These are phyloP conservation scores for Rhagoletis pomonella DNA, from an alignment of 1,140 invertebrate genomes.

Conservation along the genomic window DNA sequence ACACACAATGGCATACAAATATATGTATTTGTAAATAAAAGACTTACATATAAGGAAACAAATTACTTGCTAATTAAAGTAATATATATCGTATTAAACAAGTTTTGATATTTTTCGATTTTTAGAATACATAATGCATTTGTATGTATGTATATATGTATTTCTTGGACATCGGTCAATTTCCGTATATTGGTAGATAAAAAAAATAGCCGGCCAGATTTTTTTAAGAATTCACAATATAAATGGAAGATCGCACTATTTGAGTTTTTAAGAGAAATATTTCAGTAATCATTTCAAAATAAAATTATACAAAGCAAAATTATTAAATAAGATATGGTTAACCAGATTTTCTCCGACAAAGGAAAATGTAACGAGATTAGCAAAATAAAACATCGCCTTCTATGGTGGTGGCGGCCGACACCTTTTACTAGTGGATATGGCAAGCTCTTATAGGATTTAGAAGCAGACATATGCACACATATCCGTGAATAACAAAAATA, in stretches of 20 bases:
- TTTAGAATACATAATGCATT: not conserved
- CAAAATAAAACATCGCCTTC: not conserved
- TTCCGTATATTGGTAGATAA: not conserved
- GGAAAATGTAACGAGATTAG: not conserved
- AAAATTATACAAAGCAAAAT: too few species aligned
- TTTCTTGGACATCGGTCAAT: not conserved
- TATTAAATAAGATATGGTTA: not conserved
- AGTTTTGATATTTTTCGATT: not conserved
- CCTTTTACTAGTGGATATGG: slow-evolving; percentile 4
- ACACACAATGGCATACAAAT: not conserved
- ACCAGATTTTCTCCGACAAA: slow-evolving; percentile 4
- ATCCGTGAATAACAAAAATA: not conserved
- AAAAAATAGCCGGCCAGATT: not conserved
- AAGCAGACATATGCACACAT: not conserved
- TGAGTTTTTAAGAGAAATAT: too few species aligned
- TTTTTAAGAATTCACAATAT: too few species aligned
- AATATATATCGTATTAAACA: not conserved
- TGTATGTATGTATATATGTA: not conserved
- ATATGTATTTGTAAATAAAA: not conserved
- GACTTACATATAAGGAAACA: not conserved
- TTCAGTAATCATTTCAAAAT: too few species aligned
- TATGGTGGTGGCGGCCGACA: slow-evolving; percentile 32
- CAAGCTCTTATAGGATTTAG: not conserved
- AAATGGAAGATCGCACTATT: too few species aligned
- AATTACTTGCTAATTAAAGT: not conserved